Percentiles rank a stretch among this genome's conserved stretches.
Conservation (phyloP, 2,797 vertebrate genomes). For the Intellagama lesueurii region DNA sequence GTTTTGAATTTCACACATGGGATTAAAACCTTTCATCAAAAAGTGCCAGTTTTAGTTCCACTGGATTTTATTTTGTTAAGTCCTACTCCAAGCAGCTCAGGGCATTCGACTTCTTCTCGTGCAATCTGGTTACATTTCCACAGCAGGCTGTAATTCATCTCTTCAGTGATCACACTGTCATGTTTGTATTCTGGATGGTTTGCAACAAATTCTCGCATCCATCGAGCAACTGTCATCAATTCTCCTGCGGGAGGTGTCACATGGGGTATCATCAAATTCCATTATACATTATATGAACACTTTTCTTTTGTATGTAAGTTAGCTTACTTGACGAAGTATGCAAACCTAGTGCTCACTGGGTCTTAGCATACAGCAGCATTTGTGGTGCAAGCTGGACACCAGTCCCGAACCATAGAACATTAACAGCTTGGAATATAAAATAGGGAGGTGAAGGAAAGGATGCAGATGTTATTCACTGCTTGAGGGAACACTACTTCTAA, state of each 20-base stretch:
- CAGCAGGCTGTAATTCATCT: slow-evolving; percentile 95
- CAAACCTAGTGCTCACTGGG: neutral
- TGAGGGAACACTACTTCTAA: too few relatives aligned
- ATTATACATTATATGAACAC: neutral
- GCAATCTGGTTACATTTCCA: slow-evolving; percentile 90
- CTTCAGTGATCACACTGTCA: slow-evolving; percentile 93
- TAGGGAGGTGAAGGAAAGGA: too few relatives aligned
- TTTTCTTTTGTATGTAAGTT: neutral
- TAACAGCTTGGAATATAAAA: too few relatives aligned
- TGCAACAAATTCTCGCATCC: slow-evolving; percentile 95
- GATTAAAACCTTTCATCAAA: slow-evolving; percentile 57
- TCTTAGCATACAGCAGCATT: neutral
- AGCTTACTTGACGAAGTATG: neutral
- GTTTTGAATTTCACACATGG: slow-evolving; percentile 26
- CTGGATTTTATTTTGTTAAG: slow-evolving; percentile 86
- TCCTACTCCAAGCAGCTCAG: slow-evolving; percentile 90
- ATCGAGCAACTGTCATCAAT: slow-evolving; percentile 95
- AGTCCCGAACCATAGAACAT: too few relatives aligned
- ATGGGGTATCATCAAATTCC: neutral
- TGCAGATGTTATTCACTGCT: too few relatives aligned
- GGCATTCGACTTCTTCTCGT: slow-evolving; percentile 88
- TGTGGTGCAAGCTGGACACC: too few relatives aligned
- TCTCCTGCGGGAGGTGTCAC: slow-evolving; percentile 82
- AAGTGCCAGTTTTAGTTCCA: slow-evolving; percentile 73
- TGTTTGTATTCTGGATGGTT: slow-evolving; percentile 94